A percentile compares a stretch with the other conserved stretches of the same genome.
Conservation (phyloP, 2,888 invertebrate genomes). For the Urechis unicinctus region DNA sequence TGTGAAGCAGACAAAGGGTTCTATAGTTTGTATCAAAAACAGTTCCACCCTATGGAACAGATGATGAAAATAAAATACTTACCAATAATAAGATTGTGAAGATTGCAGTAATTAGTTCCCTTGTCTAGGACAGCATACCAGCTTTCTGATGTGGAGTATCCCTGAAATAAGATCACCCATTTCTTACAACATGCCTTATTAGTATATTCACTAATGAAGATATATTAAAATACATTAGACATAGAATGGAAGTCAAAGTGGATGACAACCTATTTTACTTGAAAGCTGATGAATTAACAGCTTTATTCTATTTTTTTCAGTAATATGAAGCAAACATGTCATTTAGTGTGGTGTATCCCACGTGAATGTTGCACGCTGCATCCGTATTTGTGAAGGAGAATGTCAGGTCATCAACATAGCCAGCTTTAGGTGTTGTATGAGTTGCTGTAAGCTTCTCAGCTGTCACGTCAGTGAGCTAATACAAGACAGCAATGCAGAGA, state of each 20-base stretch:
- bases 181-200: not conserved
- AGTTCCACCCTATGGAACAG: not conserved
- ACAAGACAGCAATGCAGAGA: no score
- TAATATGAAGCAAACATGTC: no score
- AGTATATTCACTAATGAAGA: no score
- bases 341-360: no score
- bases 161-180: constrained; percentile 25
- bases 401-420: constrained; percentile 38
- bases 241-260: no score
- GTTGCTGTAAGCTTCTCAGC: constrained; percentile 27
- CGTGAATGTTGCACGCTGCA: no score
- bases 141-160: constrained; percentile 35
- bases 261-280: no score
- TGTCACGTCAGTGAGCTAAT: constrained; percentile 23
- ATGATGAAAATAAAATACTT: not conserved
- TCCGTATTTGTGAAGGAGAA: constrained; percentile 26
- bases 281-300: no score
- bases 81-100: constrained; percentile 43
- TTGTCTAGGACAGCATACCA: constrained; percentile 46
- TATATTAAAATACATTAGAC: no score
- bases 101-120: constrained; percentile 46
- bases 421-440: constrained; percentile 37
- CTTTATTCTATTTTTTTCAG: no score
- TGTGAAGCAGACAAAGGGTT: no score
- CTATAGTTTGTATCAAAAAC: no score